Evolutionary conservation across 2,888 invertebrate genomes (phyloP), one percentile per base, ranked within the genome.

Genomic region (Notodonta dromedarius): DNA sequence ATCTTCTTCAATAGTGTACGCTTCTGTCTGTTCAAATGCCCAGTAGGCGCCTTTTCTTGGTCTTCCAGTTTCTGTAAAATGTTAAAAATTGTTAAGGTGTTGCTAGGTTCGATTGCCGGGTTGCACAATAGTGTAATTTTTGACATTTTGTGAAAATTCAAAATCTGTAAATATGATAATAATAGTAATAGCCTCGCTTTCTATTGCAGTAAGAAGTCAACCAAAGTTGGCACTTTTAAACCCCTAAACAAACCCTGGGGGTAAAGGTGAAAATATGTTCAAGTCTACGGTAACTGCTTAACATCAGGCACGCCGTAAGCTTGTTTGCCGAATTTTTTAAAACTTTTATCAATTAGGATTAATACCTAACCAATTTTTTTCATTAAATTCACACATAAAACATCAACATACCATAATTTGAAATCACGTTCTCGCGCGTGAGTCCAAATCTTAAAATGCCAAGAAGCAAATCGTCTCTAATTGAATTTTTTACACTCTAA

Each of bases 1-100:
- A 78, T 73, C 50, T 82, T 80, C 63, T 77, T 78, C 56, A 78
- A 69, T 13, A 87, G 69, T 50, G 83, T 83, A 4, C 92, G 84
- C 67, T 88, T 91, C 66, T 90, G 86, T 58, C 91, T 82, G 66
- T 85, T 89, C 24, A 70, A 74, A 3, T 56, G 65, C 57, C 52
- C 69, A 65, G 16, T 63, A 42, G 7, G n/a, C 44, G 76, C 65
- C 54, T 70, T 73, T n/a, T 76, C 78, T 77, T 92, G 92, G 40
- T 93, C 91, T 83, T 92, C 90, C 56, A 92, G 78, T 86, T 87
- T 92, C 93, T 93, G 80, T 57, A 71, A 59, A 32, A 46, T n/a
- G 11, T 5, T n/a, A 46, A 46, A 46, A 46, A 46, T 5, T n/a
- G 4, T 46, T 35, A 35, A 35, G 35, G 35, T 35, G 24, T 24